Conservation (phyloP, 2,888 invertebrate species). For the Ectemnius lituratus region DNA sequence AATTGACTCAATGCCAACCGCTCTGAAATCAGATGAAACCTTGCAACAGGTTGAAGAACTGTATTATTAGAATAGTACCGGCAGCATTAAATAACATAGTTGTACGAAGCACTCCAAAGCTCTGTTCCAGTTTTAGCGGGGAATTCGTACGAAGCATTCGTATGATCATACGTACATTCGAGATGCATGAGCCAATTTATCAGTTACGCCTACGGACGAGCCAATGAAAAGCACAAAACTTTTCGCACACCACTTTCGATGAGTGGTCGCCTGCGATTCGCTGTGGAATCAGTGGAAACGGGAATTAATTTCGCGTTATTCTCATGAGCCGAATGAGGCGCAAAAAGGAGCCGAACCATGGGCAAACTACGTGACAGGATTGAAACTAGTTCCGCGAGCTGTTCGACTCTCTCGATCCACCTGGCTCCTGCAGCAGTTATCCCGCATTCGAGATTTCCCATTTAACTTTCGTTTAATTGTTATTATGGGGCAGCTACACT, state of each 20-base stretch:
- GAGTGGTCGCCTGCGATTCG: slow-evolving; percentile 7
- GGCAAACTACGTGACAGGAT: slow-evolving; percentile 53
- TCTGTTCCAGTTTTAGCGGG: not conserved
- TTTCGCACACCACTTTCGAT: not conserved
- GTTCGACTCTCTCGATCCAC: slow-evolving; percentile 34
- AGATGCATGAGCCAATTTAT: not conserved
- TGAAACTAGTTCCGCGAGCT: slow-evolving; percentile 58
- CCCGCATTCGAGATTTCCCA: slow-evolving; percentile 56
- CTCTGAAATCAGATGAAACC: slow-evolving; percentile 35
- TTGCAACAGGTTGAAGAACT: slow-evolving; percentile 43
- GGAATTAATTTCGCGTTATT: slow-evolving; percentile 56
- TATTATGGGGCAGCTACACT: slow-evolving; percentile 46
- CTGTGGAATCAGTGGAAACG: slow-evolving; percentile 36
- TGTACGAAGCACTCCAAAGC: not conserved
- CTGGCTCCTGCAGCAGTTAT: slow-evolving; percentile 32
- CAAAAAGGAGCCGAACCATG: not conserved
- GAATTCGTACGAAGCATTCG: not conserved
- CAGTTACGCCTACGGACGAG: not conserved
- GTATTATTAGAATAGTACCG: not conserved
- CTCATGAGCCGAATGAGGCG: slow-evolving; percentile 31
- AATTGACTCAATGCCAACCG: slow-evolving; percentile 49
- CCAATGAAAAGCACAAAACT: slow-evolving; percentile 14
- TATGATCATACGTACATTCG: not conserved
- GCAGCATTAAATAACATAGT: not conserved
- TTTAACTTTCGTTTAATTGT: slow-evolving; percentile 70